phyloP scores from a whole-genome alignment of 2,113 vertebrate genomes.

The Climacteris rufus region DNA sequence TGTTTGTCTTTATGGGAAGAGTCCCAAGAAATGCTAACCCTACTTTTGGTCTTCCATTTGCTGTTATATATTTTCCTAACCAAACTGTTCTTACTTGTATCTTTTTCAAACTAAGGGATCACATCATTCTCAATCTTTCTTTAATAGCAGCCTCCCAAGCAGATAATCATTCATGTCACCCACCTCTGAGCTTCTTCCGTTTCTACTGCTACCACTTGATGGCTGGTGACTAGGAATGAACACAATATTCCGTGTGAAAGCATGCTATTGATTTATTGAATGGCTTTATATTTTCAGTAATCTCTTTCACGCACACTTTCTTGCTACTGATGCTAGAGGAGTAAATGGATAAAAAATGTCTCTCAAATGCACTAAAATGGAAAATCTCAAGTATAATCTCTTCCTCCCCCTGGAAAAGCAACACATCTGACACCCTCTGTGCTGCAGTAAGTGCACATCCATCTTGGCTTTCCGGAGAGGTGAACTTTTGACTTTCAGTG shows the following conservation, averaged over 20 bases:
- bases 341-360: slow-evolving; percentile 28
- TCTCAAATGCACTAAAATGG: slow-evolving; percentile 8
- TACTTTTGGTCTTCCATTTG: neutral
- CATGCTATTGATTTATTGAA: slow-evolving; percentile 50
- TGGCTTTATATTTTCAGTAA: slow-evolving; percentile 29
- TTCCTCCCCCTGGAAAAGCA: neutral
- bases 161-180: slow-evolving; percentile 10
- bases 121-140: neutral
- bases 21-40: neutral
- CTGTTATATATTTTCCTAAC: neutral
- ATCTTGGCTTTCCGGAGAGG: neutral
- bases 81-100: neutral
- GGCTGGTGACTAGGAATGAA: neutral
- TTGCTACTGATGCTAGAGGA: neutral
- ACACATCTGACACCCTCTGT: neutral
- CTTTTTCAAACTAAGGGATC: neutral
- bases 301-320: neutral
- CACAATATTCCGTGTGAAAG: slow-evolving; percentile 13
- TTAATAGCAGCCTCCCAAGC: neutral
- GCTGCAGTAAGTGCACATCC: neutral
- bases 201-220: neutral
- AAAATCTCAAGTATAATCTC: neutral
- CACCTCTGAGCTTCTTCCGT: neutral
- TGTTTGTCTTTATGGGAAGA: neutral
- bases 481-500: slow-evolving; percentile 40